These are phyloP conservation scores for Desmodus rotundus DNA, from an alignment of 2,113 vertebrate species.

Conservation along the genomic window DNA sequence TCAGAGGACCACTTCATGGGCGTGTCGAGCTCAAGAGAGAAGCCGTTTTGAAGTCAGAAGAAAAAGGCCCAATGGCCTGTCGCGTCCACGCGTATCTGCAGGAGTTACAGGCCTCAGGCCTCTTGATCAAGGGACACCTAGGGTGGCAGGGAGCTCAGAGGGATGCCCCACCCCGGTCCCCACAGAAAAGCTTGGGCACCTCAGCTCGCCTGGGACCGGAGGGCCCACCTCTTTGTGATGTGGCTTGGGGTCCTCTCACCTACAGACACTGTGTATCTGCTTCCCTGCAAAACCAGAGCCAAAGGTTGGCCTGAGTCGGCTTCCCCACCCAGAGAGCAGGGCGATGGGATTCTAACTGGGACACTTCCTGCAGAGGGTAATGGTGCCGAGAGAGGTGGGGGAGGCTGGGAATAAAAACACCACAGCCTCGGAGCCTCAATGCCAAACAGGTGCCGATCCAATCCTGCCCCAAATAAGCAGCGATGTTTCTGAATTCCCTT, in stretches of 20 bases:
- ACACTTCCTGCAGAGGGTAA: background rate
- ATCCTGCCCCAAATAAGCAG: background rate
- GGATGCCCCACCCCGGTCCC: background rate
- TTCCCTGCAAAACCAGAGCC: background rate
- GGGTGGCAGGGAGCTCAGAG: background rate
- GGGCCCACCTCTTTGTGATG: background rate
- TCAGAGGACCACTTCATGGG: background rate
- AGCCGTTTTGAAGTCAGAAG: background rate
- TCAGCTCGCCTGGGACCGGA: background rate
- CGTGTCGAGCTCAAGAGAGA: background rate
- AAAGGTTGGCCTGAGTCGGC: background rate
- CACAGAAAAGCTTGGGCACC: background rate
- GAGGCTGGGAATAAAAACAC: background rate
- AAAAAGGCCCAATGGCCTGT: background rate
- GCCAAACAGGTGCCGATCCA: background rate
- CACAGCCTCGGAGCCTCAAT: background rate
- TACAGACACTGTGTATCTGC: rapidly evolving
- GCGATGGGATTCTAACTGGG: background rate
- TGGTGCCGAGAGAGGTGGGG: background rate
- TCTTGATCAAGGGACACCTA: background rate
- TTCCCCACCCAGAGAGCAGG: background rate
- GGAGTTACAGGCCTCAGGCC: background rate
- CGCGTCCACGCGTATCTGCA: background rate
- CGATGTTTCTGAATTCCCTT: background rate
- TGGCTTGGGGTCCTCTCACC: background rate